Conservation (phyloP, 2,888 invertebrate genomes). For the Pelosia muscerda region DNA sequence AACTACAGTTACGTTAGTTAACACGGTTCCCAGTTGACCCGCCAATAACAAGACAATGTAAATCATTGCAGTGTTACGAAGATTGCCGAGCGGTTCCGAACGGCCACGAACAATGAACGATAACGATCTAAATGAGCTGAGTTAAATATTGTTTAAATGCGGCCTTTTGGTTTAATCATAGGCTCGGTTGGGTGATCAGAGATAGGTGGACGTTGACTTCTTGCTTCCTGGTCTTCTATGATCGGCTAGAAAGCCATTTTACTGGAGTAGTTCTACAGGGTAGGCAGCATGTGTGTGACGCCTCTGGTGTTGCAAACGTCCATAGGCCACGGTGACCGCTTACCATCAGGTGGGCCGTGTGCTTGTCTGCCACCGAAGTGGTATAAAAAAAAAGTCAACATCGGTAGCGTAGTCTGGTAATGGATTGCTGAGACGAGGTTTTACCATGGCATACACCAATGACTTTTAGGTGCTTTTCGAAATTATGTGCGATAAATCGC, state of each 20-base stretch:
- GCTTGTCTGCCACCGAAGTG: too few relatives aligned
- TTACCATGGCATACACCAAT: too few relatives aligned
- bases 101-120: constrained; percentile 49
- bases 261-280: too few relatives aligned
- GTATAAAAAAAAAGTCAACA: too few relatives aligned
- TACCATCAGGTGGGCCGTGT: too few relatives aligned
- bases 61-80: constrained; percentile 52
- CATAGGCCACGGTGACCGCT: too few relatives aligned
- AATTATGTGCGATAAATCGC: too few relatives aligned
- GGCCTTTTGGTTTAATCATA: constrained; percentile 57
- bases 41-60: constrained; percentile 56
- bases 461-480: too few relatives aligned
- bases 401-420: too few relatives aligned
- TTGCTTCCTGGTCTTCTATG: constrained; percentile 15
- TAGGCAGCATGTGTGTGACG: background rate
- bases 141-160: constrained; percentile 57
- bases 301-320: too few relatives aligned
- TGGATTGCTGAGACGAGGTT: too few relatives aligned
- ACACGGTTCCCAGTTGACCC: constrained; percentile 53
- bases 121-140: constrained; percentile 52
- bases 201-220: constrained; percentile 50
- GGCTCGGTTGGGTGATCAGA: constrained; percentile 52
- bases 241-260: constrained; percentile 2
- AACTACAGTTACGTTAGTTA: constrained; percentile 42
- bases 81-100: constrained; percentile 47